Evolutionary conservation across 2,797 vertebrate genomes (phyloP).

Genomic region (Furcifer pardalis): DNA sequence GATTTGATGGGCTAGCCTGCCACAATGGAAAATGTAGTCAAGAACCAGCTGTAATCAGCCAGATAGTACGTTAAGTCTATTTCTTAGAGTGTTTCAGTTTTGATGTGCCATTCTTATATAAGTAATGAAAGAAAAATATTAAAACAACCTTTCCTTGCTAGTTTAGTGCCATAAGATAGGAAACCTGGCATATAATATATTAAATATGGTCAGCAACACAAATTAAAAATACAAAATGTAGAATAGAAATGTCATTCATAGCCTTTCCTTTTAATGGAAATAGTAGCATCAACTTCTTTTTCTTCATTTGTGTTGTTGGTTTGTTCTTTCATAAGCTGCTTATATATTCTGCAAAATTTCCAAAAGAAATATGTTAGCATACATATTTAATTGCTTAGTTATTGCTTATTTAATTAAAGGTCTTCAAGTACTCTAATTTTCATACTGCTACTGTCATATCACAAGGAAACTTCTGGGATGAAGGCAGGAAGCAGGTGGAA

Average conservation of each 20-base stretch:
- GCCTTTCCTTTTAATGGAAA: not conserved
- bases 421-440: too few species aligned
- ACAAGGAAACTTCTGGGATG: too few species aligned
- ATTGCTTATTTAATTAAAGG: not conserved
- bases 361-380: not conserved
- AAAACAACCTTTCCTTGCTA: not conserved
- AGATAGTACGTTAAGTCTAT: not conserved
- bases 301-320: not conserved
- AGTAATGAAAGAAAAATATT: not conserved
- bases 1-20: not conserved
- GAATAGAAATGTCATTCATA: not conserved
- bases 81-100: not conserved
- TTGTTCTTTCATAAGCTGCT: not conserved
- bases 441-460: too few species aligned
- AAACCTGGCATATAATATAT: not conserved
- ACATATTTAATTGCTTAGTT: not conserved
- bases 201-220: not conserved
- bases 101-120: not conserved
- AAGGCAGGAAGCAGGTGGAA: too few species aligned
- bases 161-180: not conserved
- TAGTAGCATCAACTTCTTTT: too few species aligned
- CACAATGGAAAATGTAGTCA: not conserved
- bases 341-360: not conserved
- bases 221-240: conserved; percentile 5
- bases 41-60: not conserved